phyloP scores from a whole-genome alignment of 2,113 vertebrate genomes.

The cattle (Bos taurus) region ARS-UCD2.0 NC_037339.1:60995001-60995500 shows the following conservation, averaged over 20 bases:
- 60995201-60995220: background rate
- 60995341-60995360: background rate
- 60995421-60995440: background rate
- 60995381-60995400: background rate
- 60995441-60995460: background rate
- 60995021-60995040: background rate
- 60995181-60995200: background rate
- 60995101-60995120: background rate
- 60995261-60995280: background rate
- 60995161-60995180: fast-evolving
- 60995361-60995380: background rate
- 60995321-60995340: background rate
- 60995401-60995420: background rate
- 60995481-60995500: background rate
- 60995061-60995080: background rate
- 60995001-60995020: background rate
- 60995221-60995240: background rate
- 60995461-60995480: background rate
- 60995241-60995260: background rate
- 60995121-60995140: background rate
- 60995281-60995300: background rate
- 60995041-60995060: fast-evolving
- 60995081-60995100: fast-evolving
- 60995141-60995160: background rate
- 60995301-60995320: background rate